A percentile compares a stretch with the other conserved stretches of the same genome.
These are phyloP conservation scores for Stercorarius parasiticus DNA, from an alignment of 2,113 vertebrate genomes.

Conservation along the genomic window DNA sequence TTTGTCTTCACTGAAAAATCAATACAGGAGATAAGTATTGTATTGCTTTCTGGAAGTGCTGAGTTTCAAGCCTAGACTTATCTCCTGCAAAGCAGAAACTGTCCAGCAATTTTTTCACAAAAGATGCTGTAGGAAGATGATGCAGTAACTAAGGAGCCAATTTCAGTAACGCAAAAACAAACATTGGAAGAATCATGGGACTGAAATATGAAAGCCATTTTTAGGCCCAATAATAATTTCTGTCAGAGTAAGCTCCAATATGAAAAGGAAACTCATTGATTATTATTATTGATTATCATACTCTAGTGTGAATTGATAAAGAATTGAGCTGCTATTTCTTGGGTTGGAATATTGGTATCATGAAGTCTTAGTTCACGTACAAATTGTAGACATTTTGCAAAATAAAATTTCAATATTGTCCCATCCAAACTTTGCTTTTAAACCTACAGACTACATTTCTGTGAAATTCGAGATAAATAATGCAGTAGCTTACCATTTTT, in stretches of 20 bases:
- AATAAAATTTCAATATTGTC: neutral
- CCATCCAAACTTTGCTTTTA: neutral
- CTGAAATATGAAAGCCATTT: neutral
- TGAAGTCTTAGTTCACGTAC: neutral
- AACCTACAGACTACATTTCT: neutral
- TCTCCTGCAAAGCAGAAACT: neutral
- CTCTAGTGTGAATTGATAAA: neutral
- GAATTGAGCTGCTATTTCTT: neutral
- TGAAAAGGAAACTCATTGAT: neutral
- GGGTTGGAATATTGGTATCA: neutral
- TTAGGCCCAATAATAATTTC: neutral
- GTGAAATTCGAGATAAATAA: neutral
- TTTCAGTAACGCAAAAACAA: neutral
- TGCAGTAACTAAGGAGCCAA: neutral
- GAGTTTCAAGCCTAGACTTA: neutral
- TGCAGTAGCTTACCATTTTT: neutral
- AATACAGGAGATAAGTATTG: neutral
- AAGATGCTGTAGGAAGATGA: neutral
- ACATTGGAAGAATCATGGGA: neutral
- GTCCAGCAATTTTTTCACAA: neutral
- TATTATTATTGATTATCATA: neutral
- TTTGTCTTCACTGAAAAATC: neutral
- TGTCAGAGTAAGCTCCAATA: neutral
- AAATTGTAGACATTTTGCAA: neutral
- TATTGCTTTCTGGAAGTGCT: neutral